Evolutionary conservation across 2,888 invertebrate species (phyloP).

Genomic region (Keiferia lycopersicella): DNA sequence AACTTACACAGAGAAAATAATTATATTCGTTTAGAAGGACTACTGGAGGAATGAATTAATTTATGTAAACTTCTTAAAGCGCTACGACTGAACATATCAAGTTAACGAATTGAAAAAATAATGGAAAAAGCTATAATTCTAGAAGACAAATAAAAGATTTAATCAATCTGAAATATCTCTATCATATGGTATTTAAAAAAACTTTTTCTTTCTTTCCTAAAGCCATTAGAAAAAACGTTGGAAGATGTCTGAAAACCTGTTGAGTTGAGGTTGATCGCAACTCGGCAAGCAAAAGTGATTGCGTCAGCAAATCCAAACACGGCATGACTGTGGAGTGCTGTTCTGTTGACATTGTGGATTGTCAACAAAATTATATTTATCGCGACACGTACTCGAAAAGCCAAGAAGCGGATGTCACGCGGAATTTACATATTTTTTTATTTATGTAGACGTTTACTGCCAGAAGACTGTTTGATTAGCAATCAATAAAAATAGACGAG

Average conservation of each 20-base stretch:
- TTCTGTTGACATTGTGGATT: conserved; percentile 19
- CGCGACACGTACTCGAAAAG: conserved; percentile 20
- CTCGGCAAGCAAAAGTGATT: conserved; percentile 20
- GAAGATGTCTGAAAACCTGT: conserved; percentile 7
- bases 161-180: too few species aligned
- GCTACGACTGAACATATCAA: too few species aligned
- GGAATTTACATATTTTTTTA: conserved; percentile 27
- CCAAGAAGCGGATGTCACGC: conserved; percentile 23
- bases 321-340: conserved; percentile 19
- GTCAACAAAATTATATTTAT: conserved; percentile 25
- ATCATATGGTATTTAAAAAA: too few species aligned
- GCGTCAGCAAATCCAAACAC: conserved; percentile 21
- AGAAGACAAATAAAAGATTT: too few species aligned
- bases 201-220: too few species aligned
- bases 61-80: too few species aligned
- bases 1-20: too few species aligned
- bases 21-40: too few species aligned
- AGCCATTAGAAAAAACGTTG: not conserved
- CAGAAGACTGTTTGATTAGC: not conserved
- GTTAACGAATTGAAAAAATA: too few species aligned
- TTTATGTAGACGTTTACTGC: conserved; percentile 13
- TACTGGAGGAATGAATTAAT: too few species aligned
- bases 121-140: too few species aligned
- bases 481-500: conserved; percentile 7
- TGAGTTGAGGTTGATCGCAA: conserved; percentile 3